phyloP scores from a whole-genome alignment of 2,888 invertebrate genomes.

The Arge pagana region DNA sequence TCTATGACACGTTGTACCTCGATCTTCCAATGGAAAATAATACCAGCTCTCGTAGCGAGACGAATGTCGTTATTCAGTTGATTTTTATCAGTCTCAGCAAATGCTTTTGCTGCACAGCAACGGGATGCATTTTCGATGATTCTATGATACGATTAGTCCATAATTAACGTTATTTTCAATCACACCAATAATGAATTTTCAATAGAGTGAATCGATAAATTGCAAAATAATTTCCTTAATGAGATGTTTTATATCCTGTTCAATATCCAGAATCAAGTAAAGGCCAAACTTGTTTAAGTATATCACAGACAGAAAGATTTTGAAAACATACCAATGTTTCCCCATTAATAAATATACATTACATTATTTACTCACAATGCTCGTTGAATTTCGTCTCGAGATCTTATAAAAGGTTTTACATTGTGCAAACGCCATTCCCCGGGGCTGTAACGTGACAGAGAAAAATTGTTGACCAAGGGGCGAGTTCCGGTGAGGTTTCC shows the following conservation, averaged over 20 bases:
- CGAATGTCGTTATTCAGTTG: conserved; percentile 70
- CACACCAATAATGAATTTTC: too few species aligned
- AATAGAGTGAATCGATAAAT: too few species aligned
- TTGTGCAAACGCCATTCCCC: conserved; percentile 67
- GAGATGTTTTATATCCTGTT: not conserved
- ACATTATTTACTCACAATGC: conserved; percentile 28
- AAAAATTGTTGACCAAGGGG: conserved; percentile 74
- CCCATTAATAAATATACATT: too few species aligned
- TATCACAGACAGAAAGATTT: too few species aligned
- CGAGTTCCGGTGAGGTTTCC: conserved; percentile 72
- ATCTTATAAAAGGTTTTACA: conserved; percentile 23
- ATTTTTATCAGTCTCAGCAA: conserved; percentile 68
- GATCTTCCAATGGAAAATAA: conserved; percentile 74
- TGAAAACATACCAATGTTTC: too few species aligned
- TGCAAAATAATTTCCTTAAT: not conserved
- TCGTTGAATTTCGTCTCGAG: conserved; percentile 24
- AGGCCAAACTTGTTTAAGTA: too few species aligned
- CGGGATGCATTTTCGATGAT: conserved; percentile 69
- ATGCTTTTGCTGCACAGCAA: conserved; percentile 68
- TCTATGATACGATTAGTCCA: conserved; percentile 30
- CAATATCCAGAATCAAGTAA: too few species aligned
- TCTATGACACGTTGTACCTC: conserved; percentile 72
- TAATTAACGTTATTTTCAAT: not conserved
- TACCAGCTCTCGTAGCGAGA: conserved; percentile 67
- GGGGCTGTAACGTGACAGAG: conserved; percentile 72